Evolutionary conservation across 2,888 invertebrate species (phyloP).

Genomic region (Rotaria macrura): DNA sequence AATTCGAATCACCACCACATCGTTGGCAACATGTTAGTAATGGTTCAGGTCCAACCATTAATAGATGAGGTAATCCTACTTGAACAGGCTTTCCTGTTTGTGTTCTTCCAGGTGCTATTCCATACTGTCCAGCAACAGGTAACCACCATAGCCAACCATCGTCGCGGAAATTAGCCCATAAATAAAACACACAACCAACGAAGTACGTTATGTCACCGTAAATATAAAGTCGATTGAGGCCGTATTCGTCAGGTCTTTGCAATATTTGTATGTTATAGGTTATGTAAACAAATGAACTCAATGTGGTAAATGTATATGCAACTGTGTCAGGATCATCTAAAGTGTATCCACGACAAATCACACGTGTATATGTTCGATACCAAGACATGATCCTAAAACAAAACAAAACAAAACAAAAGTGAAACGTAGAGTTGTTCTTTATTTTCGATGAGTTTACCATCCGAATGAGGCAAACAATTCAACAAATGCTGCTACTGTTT

Average conservation of each 20-base stretch:
- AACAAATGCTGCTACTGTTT: slow-evolving; percentile 12
- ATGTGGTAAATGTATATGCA: neutral
- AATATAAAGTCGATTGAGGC: neutral
- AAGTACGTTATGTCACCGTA: neutral
- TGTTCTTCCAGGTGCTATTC: neutral
- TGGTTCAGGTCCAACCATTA: neutral
- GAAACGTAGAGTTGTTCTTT: neutral
- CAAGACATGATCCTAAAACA: neutral
- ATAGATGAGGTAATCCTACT: neutral
- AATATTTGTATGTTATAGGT: neutral
- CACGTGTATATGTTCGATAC: slow-evolving; percentile 16
- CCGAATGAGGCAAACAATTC: slow-evolving; percentile 10
- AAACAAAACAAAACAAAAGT: neutral
- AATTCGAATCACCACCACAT: neutral
- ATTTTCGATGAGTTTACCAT: neutral
- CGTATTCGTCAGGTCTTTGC: neutral
- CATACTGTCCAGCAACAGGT: neutral
- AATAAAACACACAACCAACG: neutral
- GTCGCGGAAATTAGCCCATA: neutral
- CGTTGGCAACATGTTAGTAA: neutral
- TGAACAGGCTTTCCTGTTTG: neutral
- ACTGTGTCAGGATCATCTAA: slow-evolving; percentile 11
- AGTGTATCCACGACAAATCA: neutral
- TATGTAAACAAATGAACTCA: slow-evolving; percentile 16
- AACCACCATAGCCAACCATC: slow-evolving; percentile 13